These are phyloP conservation scores for Samia ricini DNA, from an alignment of 1,140 invertebrate species.

Conservation along the genomic window DNA sequence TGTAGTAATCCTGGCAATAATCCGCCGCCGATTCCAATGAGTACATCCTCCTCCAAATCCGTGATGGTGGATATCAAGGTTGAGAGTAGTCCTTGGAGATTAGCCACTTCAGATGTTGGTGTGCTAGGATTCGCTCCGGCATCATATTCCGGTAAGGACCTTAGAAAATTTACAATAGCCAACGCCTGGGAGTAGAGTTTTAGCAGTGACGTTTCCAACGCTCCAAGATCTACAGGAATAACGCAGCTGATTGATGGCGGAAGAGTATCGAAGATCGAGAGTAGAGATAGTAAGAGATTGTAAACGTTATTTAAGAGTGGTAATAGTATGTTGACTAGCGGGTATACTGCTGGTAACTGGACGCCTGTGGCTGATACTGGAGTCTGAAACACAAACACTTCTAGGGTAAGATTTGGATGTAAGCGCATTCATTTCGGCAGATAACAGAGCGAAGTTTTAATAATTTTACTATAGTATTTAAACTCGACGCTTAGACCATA, in stretches of 20 bases:
- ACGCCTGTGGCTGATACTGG: conserved; percentile 50
- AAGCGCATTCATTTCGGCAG: no score
- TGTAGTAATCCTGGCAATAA: conserved; percentile 58
- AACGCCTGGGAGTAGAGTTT: conserved; percentile 67
- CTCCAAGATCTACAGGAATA: conserved; percentile 62
- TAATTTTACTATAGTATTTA: no score
- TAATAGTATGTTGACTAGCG: conserved; percentile 63
- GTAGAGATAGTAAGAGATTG: conserved; percentile 60
- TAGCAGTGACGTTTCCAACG: conserved; percentile 60
- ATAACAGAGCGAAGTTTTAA: no score
- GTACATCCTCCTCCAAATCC: conserved; percentile 52
- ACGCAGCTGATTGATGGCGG: conserved; percentile 52
- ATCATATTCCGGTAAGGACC: conserved; percentile 61
- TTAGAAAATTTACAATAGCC: conserved; percentile 67
- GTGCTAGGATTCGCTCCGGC: conserved; percentile 55
- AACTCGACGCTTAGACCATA: no score
- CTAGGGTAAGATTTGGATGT: conserved; percentile 1
- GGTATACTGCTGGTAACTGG: conserved; percentile 64
- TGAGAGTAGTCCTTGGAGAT: conserved; percentile 49
- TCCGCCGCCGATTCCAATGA: conserved; percentile 55
- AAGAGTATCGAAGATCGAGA: conserved; percentile 66
- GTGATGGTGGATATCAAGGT: conserved; percentile 47
- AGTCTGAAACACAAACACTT: conserved; percentile 40
- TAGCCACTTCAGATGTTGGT: conserved; percentile 38
- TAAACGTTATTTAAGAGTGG: conserved; percentile 68